Base-by-base conservation (phyloP, 1,140 invertebrate species). In the Drosophila rhopaloa region DNA sequence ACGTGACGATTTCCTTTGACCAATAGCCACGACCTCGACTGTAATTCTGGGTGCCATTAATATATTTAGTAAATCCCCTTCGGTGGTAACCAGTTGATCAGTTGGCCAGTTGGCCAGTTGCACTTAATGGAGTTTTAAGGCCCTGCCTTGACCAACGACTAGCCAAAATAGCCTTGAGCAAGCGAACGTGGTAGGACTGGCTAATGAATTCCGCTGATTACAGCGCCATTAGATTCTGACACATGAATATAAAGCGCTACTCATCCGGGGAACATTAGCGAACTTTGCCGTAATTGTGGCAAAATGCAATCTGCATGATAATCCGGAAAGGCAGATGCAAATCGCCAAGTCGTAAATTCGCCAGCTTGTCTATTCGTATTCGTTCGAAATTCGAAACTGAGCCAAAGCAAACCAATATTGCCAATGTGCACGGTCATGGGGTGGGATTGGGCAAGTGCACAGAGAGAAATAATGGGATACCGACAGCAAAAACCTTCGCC, bases 271-370 rank as follows among this genome's bases (percentile, higher is more conserved):
- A 70, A 60, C 63, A 68, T 74, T 74, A 79, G 37, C 70, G 37
- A 27, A 48, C 57, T 46, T 57, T 24, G 35, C 27, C 50, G 70
- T 50, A 79, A 67, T 74, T 62, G 78, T 58, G 67, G 58, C 62
- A 67, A 51, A 81, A 74, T 75, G 53, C 65, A 80, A 71, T 59
- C 79, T 86, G 81, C 65, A 81, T 74, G 74, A 75, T 73, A 86
- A 82, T 85, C 75, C 83, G 83, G 83, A 77, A 88, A 74, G 48
- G 56, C 46, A 74, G 47, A 70, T 66, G 63, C 60, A 61, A 73
- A 74, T 61, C 27, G 58, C 8, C 48, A 40, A 53, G 58, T 79
- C 67, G 74, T 81, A 77, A 72, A 72, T 57, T 48, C 19, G 50
- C 48, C 59, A 51, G 32, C n/a, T 63, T 13, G 38, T n/a, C 63